A percentile compares a stretch with the other conserved stretches of the same genome.
These are phyloP conservation scores for Epistrophe grossulariae DNA, from an alignment of 2,888 invertebrate genomes.

Conservation along the genomic window DNA sequence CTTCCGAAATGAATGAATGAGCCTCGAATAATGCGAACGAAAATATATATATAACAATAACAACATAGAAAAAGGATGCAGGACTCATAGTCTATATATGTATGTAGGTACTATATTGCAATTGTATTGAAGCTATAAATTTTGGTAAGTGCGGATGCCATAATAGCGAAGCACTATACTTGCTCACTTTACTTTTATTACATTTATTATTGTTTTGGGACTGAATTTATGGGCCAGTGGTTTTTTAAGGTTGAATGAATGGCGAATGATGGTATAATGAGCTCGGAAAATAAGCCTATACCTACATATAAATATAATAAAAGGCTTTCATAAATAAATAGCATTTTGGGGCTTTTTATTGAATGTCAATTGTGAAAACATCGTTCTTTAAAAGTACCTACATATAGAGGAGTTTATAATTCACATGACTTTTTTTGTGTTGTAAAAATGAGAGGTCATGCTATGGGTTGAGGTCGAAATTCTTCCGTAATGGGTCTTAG, in stretches of 20 bases:
- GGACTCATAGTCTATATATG: constrained; percentile 37
- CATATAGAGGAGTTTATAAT: no score
- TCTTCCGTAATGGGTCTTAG: no score
- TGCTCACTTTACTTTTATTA: constrained; percentile 72
- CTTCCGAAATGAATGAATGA: constrained; percentile 73
- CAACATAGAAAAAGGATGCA: constrained; percentile 56
- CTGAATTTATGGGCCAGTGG: constrained; percentile 60
- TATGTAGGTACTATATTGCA: constrained; percentile 49
- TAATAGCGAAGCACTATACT: constrained; percentile 68
- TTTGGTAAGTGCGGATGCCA: constrained; percentile 70
- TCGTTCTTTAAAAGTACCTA: no score
- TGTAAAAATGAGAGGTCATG: no score
- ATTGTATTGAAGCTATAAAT: constrained; percentile 68
- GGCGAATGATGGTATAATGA: constrained; percentile 62
- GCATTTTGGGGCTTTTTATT: no score
- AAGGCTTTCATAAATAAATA: no score
- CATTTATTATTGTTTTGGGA: constrained; percentile 73
- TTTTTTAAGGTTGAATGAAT: constrained; percentile 30
- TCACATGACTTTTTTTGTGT: no score
- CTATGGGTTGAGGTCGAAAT: no score
- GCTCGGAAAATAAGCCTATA: constrained; percentile 35
- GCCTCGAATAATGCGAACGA: constrained; percentile 30
- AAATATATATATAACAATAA: not conserved
- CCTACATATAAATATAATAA: no score
- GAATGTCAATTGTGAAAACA: no score